Base-by-base conservation (phyloP, 2,797 vertebrate species). In the Coluber constrictor region DNA sequence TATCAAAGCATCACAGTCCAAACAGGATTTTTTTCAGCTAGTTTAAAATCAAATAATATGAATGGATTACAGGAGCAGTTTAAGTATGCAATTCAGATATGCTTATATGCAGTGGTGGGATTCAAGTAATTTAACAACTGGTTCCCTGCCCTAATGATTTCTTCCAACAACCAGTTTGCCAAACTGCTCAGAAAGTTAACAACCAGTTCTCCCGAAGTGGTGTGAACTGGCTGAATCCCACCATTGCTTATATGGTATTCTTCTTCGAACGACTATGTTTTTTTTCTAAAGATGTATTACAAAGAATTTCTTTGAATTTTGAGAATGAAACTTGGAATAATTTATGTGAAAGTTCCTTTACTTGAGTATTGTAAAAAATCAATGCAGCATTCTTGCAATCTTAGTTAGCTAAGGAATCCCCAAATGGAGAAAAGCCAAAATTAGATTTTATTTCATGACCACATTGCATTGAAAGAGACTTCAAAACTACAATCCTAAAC, bases 241-340 rank as follows among this genome's bases (percentile, higher is more conserved):
- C n/a, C n/a, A n/a, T n/a, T n/a, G n/a, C n/a, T n/a, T n/a, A n/a
- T n/a, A n/a, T n/a, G n/a, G 29, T 29, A 63, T 29, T 95, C 94
- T 91, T 91, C 93, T 94, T 94, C 94, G 92, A 96, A 96, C 61
- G 89, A 96, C 96, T 95, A 96, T 95, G 95, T 93, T 93, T 95
- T 95, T 94, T 94, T 86, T n/a, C 92, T 91, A 89, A 92, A 95
- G 95, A 96, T 47, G 0, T 25, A 91, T 94, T 93, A 96, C 91
- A 29, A 79, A 91, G 63, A 89, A 79, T 86, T 95, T 70, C 88
- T 86, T 88, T 91, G 93, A 96, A 96, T 96, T 95, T 94, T 92
- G 94, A 92, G 47, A 94, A 90, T 47, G 25, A 90, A 51, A 93
- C 54, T 88, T 89, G 83, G 37, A 56, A 94, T 95, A 95, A 96